These are phyloP conservation scores for Polypterus senegalus DNA, from an alignment of 2,113 vertebrate species.

Conservation along the genomic window DNA sequence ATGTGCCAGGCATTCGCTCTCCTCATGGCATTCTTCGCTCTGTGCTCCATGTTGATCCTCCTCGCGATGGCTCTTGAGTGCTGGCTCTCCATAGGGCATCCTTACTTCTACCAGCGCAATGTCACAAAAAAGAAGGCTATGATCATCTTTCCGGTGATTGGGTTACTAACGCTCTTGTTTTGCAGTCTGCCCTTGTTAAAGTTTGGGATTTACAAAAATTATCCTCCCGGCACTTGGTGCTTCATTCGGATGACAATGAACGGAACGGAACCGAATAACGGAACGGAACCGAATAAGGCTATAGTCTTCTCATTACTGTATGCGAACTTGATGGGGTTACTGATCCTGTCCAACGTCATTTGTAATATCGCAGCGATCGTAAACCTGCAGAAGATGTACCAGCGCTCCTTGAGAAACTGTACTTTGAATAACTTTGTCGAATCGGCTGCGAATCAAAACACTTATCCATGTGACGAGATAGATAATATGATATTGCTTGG, in stretches of 20 bases:
- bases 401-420: slow-evolving; percentile 18
- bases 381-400: slow-evolving; percentile 49
- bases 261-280: fast-evolving
- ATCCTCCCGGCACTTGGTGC: slow-evolving; percentile 63
- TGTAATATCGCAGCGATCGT: slow-evolving; percentile 57
- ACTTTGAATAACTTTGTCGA: too few relatives aligned
- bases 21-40: slow-evolving; percentile 60
- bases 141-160: slow-evolving; percentile 24
- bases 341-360: slow-evolving; percentile 43
- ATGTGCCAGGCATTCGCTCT: slow-evolving; percentile 53
- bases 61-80: slow-evolving; percentile 61
- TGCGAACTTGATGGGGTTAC: slow-evolving; percentile 42
- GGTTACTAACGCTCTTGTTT: slow-evolving; percentile 37
- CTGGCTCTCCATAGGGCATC: slow-evolving; percentile 52
- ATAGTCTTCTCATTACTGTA: slow-evolving; percentile 50
- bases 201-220: slow-evolving; percentile 54
- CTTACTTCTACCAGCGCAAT: slow-evolving; percentile 50
- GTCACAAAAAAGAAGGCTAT: slow-evolving; percentile 32
- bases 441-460: too few relatives aligned
- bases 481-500: slow-evolving; percentile 53
- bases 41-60: slow-evolving; percentile 51
- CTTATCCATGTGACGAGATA: slow-evolving; percentile 34
- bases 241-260: slow-evolving; percentile 48
- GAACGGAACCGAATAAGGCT: neutral
- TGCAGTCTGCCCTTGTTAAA: slow-evolving; percentile 45